Conservation (phyloP, 2,113 vertebrate genomes). For the Pluvianellus socialis region DNA sequence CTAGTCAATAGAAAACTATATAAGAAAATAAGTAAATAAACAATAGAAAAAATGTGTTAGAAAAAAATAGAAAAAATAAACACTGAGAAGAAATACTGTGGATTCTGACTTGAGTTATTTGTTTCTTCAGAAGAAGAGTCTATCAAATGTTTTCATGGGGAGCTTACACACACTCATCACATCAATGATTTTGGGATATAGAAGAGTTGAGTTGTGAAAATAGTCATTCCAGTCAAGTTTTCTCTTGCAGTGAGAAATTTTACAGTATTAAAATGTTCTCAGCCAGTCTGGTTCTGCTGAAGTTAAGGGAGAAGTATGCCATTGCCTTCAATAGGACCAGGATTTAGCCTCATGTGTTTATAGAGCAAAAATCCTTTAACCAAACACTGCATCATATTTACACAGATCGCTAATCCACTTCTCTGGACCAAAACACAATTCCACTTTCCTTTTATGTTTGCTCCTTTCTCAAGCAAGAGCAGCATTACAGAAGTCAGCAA, state of each 20-base stretch:
- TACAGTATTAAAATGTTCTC: neutral
- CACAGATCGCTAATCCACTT: constrained; percentile 13
- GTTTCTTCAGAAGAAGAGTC: neutral
- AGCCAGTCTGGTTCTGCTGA: neutral
- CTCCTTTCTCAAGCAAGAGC: neutral
- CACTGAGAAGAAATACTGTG: neutral
- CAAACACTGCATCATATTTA: neutral
- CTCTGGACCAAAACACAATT: neutral
- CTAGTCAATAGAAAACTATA: neutral
- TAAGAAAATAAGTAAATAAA: neutral
- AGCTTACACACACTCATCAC: neutral
- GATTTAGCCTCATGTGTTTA: neutral
- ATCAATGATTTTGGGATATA: neutral
- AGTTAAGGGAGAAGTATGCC: neutral
- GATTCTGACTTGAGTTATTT: neutral
- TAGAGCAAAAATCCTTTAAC: constrained; percentile 10
- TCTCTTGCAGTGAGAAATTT: neutral
- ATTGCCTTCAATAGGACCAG: neutral
- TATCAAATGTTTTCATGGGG: neutral
- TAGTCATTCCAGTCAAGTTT: neutral
- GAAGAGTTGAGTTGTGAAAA: neutral
- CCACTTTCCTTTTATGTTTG: constrained; percentile 4
- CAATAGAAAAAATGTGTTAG: neutral
- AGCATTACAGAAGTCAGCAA: neutral
- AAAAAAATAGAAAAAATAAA: no score